These are phyloP conservation scores for Stenodera caucasica DNA, from an alignment of 2,888 invertebrate genomes.

Conservation along the genomic window DNA sequence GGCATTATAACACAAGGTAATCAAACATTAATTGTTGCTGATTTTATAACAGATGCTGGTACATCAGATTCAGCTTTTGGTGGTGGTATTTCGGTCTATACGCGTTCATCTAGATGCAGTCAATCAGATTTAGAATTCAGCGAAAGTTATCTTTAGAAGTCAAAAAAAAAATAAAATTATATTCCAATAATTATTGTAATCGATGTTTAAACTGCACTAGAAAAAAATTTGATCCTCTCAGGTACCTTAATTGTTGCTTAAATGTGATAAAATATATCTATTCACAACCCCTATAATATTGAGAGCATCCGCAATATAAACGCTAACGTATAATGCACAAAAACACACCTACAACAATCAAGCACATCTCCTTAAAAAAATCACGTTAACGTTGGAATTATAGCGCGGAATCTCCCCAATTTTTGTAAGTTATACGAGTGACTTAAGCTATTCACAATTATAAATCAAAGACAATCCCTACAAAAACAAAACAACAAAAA, in stretches of 20 bases:
- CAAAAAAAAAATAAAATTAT: background rate
- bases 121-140: constrained; percentile 88
- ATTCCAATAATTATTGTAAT: too few species aligned
- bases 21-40: constrained; percentile 72
- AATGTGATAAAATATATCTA: background rate
- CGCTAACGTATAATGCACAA: background rate
- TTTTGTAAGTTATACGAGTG: too few species aligned
- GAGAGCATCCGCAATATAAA: background rate
- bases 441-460: too few species aligned
- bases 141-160: constrained; percentile 75
- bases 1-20: constrained; percentile 72
- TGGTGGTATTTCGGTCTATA: constrained; percentile 69
- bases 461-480: background rate
- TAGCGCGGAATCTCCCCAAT: background rate
- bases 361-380: too few species aligned
- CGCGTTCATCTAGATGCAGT: constrained; percentile 80
- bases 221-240: too few species aligned
- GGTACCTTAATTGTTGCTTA: too few species aligned
- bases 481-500: too few species aligned
- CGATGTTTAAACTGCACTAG: too few species aligned
- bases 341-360: too few species aligned
- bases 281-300: background rate
- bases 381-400: background rate
- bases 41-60: constrained; percentile 75
- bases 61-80: constrained; percentile 77